Conservation (phyloP, 2,113 vertebrate species). For the Urocynchramus pylzowi region DNA sequence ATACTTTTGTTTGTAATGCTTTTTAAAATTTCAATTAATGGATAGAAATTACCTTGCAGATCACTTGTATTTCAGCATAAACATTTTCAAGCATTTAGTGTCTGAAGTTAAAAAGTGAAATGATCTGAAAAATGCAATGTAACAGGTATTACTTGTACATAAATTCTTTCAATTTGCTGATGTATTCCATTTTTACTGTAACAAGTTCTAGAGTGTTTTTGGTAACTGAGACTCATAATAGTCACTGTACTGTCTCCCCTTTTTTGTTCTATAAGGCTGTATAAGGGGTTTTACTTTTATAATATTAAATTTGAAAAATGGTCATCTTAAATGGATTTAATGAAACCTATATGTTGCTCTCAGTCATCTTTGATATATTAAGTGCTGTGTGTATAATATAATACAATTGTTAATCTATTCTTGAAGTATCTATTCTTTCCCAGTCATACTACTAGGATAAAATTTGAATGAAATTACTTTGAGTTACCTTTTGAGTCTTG, state of each 20-base stretch:
- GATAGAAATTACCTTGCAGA: background rate
- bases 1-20: background rate
- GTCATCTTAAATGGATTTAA: background rate
- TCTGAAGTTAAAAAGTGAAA: background rate
- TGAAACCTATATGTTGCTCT: background rate
- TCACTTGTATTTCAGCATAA: background rate
- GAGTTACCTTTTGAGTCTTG: background rate
- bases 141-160: background rate
- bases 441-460: background rate
- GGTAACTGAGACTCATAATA: background rate
- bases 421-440: background rate
- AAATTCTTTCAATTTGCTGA: background rate
- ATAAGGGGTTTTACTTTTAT: background rate
- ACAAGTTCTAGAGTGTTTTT: background rate
- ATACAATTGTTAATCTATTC: background rate
- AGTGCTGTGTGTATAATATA: background rate
- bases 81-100: background rate
- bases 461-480: background rate
- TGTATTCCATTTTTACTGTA: background rate
- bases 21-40: background rate
- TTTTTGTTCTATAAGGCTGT: background rate
- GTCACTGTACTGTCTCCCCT: background rate
- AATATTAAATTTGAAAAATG: background rate
- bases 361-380: background rate
- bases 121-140: background rate